A percentile compares a stretch with the other conserved stretches of the same genome.
phyloP scores from a whole-genome alignment of 2,797 vertebrate genomes.

The Sebastes oblongus region DNA sequence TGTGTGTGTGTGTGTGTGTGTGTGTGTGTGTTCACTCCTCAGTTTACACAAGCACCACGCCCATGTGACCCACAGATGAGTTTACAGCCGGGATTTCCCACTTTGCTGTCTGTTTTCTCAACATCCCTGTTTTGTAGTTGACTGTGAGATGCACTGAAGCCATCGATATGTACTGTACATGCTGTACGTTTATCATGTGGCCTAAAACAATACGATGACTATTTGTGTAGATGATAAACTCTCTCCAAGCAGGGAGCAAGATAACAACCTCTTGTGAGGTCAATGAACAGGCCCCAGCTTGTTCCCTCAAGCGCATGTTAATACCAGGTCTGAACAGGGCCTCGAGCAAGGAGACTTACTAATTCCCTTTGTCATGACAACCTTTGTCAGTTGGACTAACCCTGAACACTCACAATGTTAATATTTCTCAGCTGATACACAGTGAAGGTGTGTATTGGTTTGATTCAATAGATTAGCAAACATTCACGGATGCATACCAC shows the following conservation, averaged over 20 bases:
- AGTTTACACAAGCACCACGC: conserved; percentile 46
- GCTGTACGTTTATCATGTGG: neutral
- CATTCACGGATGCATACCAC: neutral
- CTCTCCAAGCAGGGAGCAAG: neutral
- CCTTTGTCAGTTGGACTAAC: neutral
- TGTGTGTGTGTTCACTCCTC: neutral
- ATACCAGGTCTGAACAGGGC: no score
- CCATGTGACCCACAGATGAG: conserved; percentile 52
- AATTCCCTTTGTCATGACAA: neutral
- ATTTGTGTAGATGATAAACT: neutral
- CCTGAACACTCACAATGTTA: neutral
- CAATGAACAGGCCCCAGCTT: neutral
- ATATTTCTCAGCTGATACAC: neutral
- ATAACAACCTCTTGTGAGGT: neutral
- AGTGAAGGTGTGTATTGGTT: neutral
- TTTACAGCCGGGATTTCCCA: conserved; percentile 11
- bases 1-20: neutral
- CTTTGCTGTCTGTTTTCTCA: conserved; percentile 16
- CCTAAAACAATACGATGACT: neutral
- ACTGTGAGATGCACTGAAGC: neutral
- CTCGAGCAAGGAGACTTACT: neutral
- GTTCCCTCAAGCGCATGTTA: neutral
- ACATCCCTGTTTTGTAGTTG: neutral
- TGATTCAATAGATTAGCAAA: neutral
- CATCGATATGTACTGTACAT: neutral